Evolutionary conservation across 2,888 invertebrate genomes (phyloP).

Genomic region (Pseudoips prasinana): DNA sequence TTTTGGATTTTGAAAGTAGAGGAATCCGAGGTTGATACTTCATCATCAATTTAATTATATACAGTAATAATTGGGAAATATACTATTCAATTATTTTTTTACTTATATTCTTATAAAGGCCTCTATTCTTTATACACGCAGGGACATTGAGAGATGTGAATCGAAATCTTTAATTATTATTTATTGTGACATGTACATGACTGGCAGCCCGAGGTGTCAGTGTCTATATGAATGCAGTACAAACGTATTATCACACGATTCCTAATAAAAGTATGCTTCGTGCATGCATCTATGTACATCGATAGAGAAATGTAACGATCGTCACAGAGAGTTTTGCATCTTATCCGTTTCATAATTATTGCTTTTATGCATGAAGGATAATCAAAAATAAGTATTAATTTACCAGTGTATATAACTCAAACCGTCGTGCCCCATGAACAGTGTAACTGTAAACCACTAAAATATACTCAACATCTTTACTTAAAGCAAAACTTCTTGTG

Average conservation of each 20-base stretch:
- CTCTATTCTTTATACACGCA: too few species aligned
- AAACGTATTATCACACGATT: conserved; percentile 37
- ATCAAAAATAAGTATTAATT: too few species aligned
- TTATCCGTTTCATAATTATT: conserved; percentile 39
- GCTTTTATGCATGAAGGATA: conserved; percentile 42
- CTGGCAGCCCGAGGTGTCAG: conserved; percentile 20
- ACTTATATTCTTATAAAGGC: too few species aligned
- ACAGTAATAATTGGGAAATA: too few species aligned
- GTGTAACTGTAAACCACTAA: conserved; percentile 61
- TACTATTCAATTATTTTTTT: too few species aligned
- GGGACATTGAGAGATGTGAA: too few species aligned
- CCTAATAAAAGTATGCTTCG: conserved; percentile 39
- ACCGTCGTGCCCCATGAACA: conserved; percentile 54
- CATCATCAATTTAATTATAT: too few species aligned
- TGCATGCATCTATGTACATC: conserved; percentile 26
- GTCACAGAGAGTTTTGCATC: conserved; percentile 19
- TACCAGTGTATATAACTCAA: conserved; percentile 45
- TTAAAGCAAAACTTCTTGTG: conserved; percentile 42
- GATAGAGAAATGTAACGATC: conserved; percentile 26
- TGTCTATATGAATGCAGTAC: conserved; percentile 39
- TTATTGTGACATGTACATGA: conserved; percentile 31
- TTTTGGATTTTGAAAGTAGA: too few species aligned
- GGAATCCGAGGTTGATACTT: too few species aligned
- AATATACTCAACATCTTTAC: conserved; percentile 58
- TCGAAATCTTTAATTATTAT: too few species aligned